These are phyloP conservation scores for Catalaphyllia jardinei DNA, from an alignment of 64 coral and sea anemone genomes.

Conservation along the genomic window DNA sequence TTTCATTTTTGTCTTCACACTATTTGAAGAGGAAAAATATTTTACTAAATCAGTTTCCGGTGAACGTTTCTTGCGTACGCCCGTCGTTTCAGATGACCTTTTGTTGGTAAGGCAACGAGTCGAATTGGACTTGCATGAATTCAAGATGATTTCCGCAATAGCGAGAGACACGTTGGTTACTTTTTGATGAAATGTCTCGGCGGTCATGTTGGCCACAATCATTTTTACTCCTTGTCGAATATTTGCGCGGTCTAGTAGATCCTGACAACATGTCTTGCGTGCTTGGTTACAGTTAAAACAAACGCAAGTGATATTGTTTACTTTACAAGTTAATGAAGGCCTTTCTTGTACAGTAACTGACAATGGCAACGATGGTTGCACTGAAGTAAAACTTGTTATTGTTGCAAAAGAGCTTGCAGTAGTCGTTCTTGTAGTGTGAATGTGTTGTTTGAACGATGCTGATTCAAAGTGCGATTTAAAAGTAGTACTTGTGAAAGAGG, in stretches of 20 bases:
- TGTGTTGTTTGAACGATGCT: not conserved
- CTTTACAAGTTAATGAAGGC: constrained; percentile 11
- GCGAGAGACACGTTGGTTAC: constrained; percentile 23
- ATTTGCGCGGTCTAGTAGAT: constrained; percentile 27
- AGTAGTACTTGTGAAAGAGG: not conserved
- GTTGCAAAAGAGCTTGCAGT: not conserved
- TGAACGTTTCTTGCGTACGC: constrained; percentile 26
- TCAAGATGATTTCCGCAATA: constrained; percentile 19
- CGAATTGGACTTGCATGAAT: not conserved
- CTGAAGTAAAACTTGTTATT: not conserved
- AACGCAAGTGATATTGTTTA: constrained; percentile 45
- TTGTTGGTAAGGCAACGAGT: constrained; percentile 9
- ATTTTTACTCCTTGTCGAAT: constrained; percentile 66
- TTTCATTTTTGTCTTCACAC: constrained; percentile 12
- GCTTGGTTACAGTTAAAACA: constrained; percentile 78
- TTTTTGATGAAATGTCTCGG: constrained; percentile 41
- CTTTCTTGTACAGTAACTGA: not conserved
- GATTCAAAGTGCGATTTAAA: not conserved
- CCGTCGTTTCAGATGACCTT: not conserved
- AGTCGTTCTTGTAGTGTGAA: not conserved
- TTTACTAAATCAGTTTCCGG: not conserved
- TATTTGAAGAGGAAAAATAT: constrained; percentile 21
- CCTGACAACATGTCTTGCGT: constrained; percentile 64
- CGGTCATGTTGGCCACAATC: constrained; percentile 33
- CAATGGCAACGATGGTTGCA: not conserved